These are phyloP conservation scores for Leucopsar rothschildi DNA, from an alignment of 2,113 vertebrate species.

Conservation along the genomic window DNA sequence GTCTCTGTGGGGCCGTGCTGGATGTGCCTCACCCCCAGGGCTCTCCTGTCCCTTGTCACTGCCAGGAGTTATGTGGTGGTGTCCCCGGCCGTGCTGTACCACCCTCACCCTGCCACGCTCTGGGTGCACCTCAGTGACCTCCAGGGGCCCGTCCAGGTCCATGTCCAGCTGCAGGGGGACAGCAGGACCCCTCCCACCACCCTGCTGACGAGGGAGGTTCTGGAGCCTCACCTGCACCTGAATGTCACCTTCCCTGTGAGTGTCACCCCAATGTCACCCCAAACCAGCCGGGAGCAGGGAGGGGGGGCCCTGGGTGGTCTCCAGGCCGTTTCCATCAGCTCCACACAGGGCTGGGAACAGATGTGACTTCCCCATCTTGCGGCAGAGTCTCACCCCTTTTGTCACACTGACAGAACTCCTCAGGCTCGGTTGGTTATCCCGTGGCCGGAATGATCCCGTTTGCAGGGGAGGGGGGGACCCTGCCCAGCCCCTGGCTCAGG, in stretches of 20 bases:
- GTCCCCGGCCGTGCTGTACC: neutral
- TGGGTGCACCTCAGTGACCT: slow-evolving; percentile 34
- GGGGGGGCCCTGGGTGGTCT: neutral
- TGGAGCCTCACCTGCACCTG: neutral
- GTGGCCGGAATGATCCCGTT: neutral
- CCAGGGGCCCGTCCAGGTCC: neutral
- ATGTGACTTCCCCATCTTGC: neutral
- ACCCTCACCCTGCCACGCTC: neutral
- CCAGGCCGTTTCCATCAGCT: neutral
- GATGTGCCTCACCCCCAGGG: neutral
- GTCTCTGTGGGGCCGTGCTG: neutral
- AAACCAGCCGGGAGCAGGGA: accelerated
- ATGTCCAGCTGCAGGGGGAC: neutral
- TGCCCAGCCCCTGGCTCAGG: neutral
- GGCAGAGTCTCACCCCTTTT: neutral
- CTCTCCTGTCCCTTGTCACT: neutral
- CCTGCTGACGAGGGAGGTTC: neutral
- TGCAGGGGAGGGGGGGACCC: too few species aligned
- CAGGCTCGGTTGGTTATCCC: neutral
- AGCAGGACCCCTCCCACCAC: neutral
- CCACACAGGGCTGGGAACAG: neutral
- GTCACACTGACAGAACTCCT: neutral
- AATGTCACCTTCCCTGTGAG: slow-evolving; percentile 3
- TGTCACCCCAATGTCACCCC: neutral
- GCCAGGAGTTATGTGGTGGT: neutral